Evolutionary conservation across 2,113 vertebrate genomes (phyloP).

Genomic region (Pyxicephalus adspersus): DNA sequence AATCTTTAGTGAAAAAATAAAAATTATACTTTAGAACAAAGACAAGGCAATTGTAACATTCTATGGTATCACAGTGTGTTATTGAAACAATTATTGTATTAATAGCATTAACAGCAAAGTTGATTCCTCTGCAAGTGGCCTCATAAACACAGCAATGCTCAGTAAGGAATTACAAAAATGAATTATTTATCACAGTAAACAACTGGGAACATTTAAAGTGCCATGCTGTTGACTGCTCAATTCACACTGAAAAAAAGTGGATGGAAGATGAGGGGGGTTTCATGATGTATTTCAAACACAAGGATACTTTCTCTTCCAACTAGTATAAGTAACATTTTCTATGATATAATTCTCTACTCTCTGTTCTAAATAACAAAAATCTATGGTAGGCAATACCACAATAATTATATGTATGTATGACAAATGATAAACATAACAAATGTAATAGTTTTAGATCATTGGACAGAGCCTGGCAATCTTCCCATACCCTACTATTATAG

Average conservation of each 20-base stretch:
- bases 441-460: too few relatives aligned
- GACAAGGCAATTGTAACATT: slow-evolving; percentile 21
- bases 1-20: neutral
- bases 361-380: too few relatives aligned
- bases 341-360: too few relatives aligned
- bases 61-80: neutral
- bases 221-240: neutral
- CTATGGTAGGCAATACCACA: too few relatives aligned
- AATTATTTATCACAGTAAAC: slow-evolving; percentile 17
- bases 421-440: too few relatives aligned
- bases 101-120: slow-evolving; percentile 27
- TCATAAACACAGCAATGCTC: slow-evolving; percentile 23
- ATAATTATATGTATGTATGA: too few relatives aligned
- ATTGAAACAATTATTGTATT: slow-evolving; percentile 26
- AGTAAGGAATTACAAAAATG: slow-evolving; percentile 4
- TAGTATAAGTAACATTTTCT: neutral
- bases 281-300: neutral
- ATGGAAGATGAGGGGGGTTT: neutral
- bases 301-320: neutral
- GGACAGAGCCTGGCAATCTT: too few relatives aligned
- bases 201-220: neutral
- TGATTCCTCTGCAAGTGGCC: slow-evolving; percentile 9
- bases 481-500: too few relatives aligned
- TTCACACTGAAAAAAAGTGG: neutral
- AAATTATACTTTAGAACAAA: neutral